A percentile compares a stretch with the other conserved stretches of the same genome.
phyloP scores from a whole-genome alignment of 2,113 vertebrate genomes.

The Progne subis region DNA sequence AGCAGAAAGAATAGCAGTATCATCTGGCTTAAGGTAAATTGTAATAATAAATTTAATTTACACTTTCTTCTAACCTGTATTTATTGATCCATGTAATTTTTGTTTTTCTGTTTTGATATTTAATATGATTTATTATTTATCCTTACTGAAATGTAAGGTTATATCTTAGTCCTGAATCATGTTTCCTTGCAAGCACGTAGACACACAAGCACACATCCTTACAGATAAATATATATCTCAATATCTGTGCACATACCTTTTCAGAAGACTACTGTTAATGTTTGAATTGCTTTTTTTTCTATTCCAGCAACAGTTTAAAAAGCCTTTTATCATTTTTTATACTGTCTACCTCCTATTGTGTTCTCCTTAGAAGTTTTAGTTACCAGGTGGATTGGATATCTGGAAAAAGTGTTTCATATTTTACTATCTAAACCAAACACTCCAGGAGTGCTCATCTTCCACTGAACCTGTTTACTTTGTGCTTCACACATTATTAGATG shows the following conservation, averaged over 20 bases:
- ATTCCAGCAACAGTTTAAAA: background rate
- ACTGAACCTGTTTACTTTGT: constrained; percentile 54
- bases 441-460: background rate
- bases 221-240: background rate
- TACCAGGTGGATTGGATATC: background rate
- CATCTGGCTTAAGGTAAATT: background rate
- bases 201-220: background rate
- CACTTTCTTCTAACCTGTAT: background rate
- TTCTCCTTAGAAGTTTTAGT: background rate
- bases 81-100: background rate
- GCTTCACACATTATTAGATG: constrained; percentile 18
- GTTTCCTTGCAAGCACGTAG: background rate
- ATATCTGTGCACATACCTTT: background rate
- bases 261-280: background rate
- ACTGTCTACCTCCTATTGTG: background rate
- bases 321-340: background rate
- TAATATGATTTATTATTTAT: background rate
- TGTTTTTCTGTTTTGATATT: background rate
- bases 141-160: background rate
- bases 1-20: background rate
- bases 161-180: background rate
- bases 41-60: background rate
- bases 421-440: constrained; percentile 11
- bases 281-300: background rate
- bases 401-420: background rate